Percentiles rank a stretch among this genome's conserved stretches.
Conservation (phyloP, 1,140 invertebrate species). For the Procambarus clarkii region DNA sequence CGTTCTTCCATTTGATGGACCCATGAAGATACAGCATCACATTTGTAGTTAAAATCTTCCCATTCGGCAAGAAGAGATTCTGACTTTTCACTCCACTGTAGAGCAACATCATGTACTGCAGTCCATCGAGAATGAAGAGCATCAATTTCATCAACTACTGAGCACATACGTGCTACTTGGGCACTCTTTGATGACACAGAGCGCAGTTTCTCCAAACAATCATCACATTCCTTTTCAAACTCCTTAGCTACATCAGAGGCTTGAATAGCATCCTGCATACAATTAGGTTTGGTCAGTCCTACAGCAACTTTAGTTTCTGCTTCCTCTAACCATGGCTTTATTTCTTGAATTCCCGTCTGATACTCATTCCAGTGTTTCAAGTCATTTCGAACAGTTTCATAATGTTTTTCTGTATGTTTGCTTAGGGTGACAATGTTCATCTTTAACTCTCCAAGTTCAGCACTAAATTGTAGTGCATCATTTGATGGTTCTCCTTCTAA, state of each 20-base stretch:
- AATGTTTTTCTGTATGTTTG: conserved; percentile 83
- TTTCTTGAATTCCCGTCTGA: conserved; percentile 82
- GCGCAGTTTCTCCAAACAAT: conserved; percentile 76
- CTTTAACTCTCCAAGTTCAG: conserved; percentile 83
- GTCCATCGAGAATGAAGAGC: conserved; percentile 87
- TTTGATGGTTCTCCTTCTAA: conserved; percentile 77
- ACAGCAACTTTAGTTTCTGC: conserved; percentile 86
- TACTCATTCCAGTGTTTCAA: conserved; percentile 90
- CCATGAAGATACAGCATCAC: conserved; percentile 74
- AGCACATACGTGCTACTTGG: conserved; percentile 84
- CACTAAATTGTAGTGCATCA: conserved; percentile 83
- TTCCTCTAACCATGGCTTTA: conserved; percentile 92
- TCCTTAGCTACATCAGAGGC: conserved; percentile 82
- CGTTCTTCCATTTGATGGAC: conserved; percentile 74
- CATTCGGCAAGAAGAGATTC: conserved; percentile 87
- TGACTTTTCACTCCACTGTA: conserved; percentile 85
- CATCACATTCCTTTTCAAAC: conserved; percentile 86
- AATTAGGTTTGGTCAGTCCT: conserved; percentile 80
- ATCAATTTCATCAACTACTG: conserved; percentile 87
- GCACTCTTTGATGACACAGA: conserved; percentile 78
- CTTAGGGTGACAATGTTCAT: conserved; percentile 82
- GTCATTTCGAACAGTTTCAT: conserved; percentile 84
- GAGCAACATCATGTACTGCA: conserved; percentile 83
- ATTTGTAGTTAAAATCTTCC: conserved; percentile 82
- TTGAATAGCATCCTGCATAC: conserved; percentile 86